Percentiles rank a stretch among this genome's conserved stretches.
phyloP scores from a whole-genome alignment of 2,113 vertebrate genomes.

The Salvelinus alpinus region DNA sequence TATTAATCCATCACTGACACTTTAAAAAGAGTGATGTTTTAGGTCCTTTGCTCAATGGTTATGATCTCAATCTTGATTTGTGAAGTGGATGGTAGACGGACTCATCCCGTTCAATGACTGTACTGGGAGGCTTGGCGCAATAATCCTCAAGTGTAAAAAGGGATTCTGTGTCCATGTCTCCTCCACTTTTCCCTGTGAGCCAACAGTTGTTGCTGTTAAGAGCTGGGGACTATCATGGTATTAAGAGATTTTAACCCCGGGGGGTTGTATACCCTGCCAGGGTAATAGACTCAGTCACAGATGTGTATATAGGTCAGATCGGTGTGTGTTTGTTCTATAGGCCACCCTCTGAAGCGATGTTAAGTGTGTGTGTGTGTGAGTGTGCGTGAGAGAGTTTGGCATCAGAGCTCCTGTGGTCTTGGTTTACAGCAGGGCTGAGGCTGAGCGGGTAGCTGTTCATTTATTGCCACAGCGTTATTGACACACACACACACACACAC shows the following conservation, averaged over 20 bases:
- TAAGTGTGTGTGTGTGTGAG: background rate
- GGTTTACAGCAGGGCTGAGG: background rate
- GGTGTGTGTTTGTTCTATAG: background rate
- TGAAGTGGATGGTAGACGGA: no score
- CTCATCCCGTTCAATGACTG: no score
- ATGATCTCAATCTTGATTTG: no score
- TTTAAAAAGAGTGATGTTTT: no score
- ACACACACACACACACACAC: no score
- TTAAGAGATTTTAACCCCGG: background rate
- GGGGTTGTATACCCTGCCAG: background rate
- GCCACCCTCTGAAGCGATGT: background rate
- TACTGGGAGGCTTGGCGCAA: no score
- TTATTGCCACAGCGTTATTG: background rate
- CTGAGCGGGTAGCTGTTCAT: background rate
- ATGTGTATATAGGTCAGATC: constrained; percentile 51
- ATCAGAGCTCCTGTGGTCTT: background rate
- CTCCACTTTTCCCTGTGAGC: background rate
- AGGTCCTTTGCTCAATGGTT: no score
- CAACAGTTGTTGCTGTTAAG: background rate
- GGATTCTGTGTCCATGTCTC: background rate
- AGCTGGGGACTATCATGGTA: background rate
- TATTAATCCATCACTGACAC: no score
- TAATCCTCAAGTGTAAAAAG: no score
- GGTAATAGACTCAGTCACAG: constrained; percentile 23
- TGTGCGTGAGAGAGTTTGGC: background rate